These are phyloP conservation scores for Columbina picui DNA, from an alignment of 2,113 vertebrate species.

Conservation along the genomic window DNA sequence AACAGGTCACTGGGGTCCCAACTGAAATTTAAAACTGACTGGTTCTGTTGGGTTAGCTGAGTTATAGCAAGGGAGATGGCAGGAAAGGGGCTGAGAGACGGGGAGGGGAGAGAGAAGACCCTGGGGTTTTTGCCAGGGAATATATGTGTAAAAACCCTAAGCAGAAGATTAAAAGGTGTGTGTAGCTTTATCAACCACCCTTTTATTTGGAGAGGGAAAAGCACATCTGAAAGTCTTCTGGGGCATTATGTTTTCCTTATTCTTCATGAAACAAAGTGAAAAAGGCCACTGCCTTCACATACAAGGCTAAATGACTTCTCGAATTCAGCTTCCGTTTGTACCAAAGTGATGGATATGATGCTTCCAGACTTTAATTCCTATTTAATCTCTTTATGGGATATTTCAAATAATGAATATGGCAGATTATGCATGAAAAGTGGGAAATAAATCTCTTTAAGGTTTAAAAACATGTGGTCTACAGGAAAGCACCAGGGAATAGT, in stretches of 20 bases:
- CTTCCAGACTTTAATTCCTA: constrained; percentile 67
- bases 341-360: constrained; percentile 58
- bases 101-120: constrained; percentile 52
- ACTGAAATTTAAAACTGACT: constrained; percentile 86
- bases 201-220: constrained; percentile 34
- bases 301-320: constrained; percentile 14
- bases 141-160: constrained; percentile 63
- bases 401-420: constrained; percentile 69
- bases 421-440: constrained; percentile 62
- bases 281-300: constrained; percentile 23
- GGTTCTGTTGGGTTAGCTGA: constrained; percentile 84
- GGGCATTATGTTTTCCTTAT: constrained; percentile 39
- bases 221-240: constrained; percentile 33
- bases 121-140: constrained; percentile 45
- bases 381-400: constrained; percentile 74
- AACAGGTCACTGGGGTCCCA: constrained; percentile 84
- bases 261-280: constrained; percentile 45
- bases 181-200: constrained; percentile 54
- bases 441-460: constrained; percentile 64
- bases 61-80: constrained; percentile 77
- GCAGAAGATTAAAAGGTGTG: constrained; percentile 66
- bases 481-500: constrained; percentile 40
- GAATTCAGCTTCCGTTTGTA: constrained; percentile 46
- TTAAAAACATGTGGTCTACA: constrained; percentile 42
- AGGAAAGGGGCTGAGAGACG: constrained; percentile 67